Evolutionary conservation across 2,797 vertebrate species (phyloP), one percentile per base, ranked within the genome.

Genomic region (Xenopus petersii): DNA sequence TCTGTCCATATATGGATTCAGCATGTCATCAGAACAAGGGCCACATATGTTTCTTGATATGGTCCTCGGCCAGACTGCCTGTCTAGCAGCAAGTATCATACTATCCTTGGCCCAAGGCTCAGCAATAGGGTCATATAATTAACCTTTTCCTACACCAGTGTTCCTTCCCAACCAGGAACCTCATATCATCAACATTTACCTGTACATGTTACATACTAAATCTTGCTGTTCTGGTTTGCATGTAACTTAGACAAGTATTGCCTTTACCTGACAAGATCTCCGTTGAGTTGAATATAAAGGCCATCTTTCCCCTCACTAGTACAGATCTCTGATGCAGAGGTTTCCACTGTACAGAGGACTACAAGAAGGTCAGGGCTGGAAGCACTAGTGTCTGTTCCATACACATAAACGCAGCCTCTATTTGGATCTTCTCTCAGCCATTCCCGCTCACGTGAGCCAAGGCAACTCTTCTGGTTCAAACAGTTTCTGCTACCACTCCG

Each of bases 201-300:
- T 51, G 11, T 30, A 30, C 49, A 4, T 12, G 15, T 51, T 51
- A 51, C 11, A 51, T 9, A 51, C 10, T 51, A 51, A 51, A 12
- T 51, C 9, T 12, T 51, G 11, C 15, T 58, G 55, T 15, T 16
- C 49, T 54, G n/a, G 68, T 13, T 73, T 73, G 26, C 26, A 30
- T 30, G 26, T 30, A 21, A 21, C 21, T 21, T 21, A 21, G 26
- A 30, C 26, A 30, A 30, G 26, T 30, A 30, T 30, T 30, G 66
- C 30, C 5, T 87, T 83, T 88, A 98, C 96, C 96, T 96, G 89
- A 97, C 87, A 46, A 97, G 86, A 84, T 98, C 97, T 84, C 97
- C 96, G 0, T 98, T 95, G 74, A 98, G 91, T 79, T 98, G 96
- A 79, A 98, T 81, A 64, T 94, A 97, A 67, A 98, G 91, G 64